Evolutionary conservation across 2,797 vertebrate genomes (phyloP).

Genomic region (Phoebastria nigripes): DNA sequence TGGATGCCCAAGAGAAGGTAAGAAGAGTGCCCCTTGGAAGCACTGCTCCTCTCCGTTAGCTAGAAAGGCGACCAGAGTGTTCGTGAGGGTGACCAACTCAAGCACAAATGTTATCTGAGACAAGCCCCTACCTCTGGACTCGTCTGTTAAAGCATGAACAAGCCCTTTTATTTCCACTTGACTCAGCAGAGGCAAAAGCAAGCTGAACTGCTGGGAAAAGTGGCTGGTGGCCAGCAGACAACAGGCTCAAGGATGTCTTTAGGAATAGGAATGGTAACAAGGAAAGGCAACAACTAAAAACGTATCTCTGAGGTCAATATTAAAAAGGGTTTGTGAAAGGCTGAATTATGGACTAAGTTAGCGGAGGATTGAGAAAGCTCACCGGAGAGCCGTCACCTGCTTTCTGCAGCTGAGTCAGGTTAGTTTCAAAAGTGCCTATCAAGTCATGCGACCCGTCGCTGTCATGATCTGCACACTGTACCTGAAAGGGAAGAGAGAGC

Average conservation of each 20-base stretch:
- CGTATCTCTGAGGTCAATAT: neutral
- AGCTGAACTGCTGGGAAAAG: neutral
- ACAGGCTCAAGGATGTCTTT: neutral
- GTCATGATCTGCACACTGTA: conserved; percentile 88
- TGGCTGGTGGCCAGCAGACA: neutral
- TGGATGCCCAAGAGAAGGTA: neutral
- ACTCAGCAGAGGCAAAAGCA: neutral
- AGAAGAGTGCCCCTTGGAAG: neutral
- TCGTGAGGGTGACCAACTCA: neutral
- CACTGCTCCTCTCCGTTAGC: neutral
- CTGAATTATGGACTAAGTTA: neutral
- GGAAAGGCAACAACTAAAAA: neutral
- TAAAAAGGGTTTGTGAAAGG: neutral
- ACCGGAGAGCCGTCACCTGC: conserved; percentile 75
- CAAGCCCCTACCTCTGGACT: neutral
- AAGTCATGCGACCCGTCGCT: conserved; percentile 89
- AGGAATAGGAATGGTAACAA: neutral
- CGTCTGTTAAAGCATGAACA: neutral
- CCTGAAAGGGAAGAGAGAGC: conserved; percentile 72
- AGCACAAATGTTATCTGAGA: neutral
- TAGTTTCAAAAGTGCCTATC: conserved; percentile 87
- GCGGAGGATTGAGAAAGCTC: conserved; percentile 47
- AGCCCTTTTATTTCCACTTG: neutral
- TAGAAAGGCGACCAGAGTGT: neutral
- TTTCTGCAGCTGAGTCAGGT: conserved; percentile 82